These are phyloP conservation scores for Zophobas morio DNA, from an alignment of 1,140 invertebrate genomes.

Conservation along the genomic window DNA sequence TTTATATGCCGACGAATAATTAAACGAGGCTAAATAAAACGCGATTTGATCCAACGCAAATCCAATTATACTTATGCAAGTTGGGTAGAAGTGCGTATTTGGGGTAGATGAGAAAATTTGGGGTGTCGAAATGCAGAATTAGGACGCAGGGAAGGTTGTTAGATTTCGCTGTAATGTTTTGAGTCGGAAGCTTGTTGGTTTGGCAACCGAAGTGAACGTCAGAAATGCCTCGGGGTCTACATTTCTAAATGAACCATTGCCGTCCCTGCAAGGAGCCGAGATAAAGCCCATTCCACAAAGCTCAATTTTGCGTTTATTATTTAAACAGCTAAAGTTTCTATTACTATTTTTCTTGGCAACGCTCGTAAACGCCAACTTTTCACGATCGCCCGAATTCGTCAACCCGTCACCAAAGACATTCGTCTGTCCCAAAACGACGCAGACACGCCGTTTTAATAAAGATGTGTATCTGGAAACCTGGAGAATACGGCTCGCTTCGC, in stretches of 20 bases:
- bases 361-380: conserved; percentile 40
- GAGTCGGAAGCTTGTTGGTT: conserved; percentile 45
- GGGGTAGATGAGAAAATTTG: conserved; percentile 43
- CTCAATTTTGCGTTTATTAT: conserved; percentile 46
- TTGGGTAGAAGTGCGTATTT: conserved; percentile 27
- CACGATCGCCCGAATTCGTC: conserved; percentile 18
- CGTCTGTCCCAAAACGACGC: not conserved
- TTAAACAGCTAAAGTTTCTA: conserved; percentile 46
- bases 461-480: too few relatives aligned
- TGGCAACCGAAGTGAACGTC: conserved; percentile 43
- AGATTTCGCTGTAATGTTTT: conserved; percentile 46
- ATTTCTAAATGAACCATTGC: conserved; percentile 47
- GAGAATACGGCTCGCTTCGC: too few relatives aligned
- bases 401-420: conserved; percentile 13
- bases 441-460: too few relatives aligned
- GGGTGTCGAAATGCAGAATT: conserved; percentile 43
- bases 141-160: conserved; percentile 38
- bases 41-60: conserved; percentile 36
- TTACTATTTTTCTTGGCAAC: conserved; percentile 44
- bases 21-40: conserved; percentile 25
- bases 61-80: conserved; percentile 43
- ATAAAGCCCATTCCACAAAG: conserved; percentile 42
- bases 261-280: conserved; percentile 39
- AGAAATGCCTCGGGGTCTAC: conserved; percentile 41
- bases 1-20: conserved; percentile 29